Percentiles rank a stretch among this genome's conserved stretches.
These are phyloP conservation scores for Manis pentadactyla DNA, from an alignment of 2,797 vertebrate genomes.

Conservation along the genomic window DNA sequence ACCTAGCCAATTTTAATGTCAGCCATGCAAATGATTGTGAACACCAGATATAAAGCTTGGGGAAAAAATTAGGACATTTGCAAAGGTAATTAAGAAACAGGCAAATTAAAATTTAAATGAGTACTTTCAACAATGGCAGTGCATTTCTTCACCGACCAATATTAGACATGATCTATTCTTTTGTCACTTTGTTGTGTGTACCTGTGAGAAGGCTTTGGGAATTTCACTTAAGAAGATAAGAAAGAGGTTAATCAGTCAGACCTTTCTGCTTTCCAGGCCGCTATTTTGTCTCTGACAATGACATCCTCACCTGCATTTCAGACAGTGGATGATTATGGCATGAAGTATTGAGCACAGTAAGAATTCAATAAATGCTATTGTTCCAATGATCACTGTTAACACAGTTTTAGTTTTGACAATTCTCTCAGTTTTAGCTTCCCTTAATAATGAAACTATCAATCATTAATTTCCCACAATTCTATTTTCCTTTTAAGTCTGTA, in stretches of 20 bases:
- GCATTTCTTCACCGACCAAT: neutral
- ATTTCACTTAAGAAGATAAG: conserved; percentile 63
- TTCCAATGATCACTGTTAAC: neutral
- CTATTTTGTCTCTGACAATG: conserved; percentile 55
- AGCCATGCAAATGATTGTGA: conserved; percentile 42
- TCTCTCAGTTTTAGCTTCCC: conserved; percentile 24
- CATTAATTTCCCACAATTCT: neutral
- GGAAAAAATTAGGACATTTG: neutral
- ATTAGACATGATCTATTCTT: neutral
- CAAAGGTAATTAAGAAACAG: conserved; percentile 27
- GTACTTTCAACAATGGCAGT: neutral
- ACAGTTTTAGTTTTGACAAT: neutral
- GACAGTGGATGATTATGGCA: neutral
- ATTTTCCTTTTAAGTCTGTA: conserved; percentile 20
- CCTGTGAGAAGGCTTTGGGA: conserved; percentile 38
- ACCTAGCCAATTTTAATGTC: conserved; percentile 39
- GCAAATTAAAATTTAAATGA: conserved; percentile 52
- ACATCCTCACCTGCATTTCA: conserved; percentile 29
- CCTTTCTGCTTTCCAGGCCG: conserved; percentile 8
- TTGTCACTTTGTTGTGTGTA: neutral
- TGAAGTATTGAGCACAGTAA: conserved; percentile 9
- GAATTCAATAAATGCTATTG: neutral
- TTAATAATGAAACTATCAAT: conserved; percentile 46
- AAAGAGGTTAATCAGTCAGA: conserved; percentile 63
- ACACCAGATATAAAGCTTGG: conserved; percentile 8